These are phyloP conservation scores for Pemphredon lugubris DNA, from an alignment of 2,888 invertebrate genomes.

Conservation along the genomic window DNA sequence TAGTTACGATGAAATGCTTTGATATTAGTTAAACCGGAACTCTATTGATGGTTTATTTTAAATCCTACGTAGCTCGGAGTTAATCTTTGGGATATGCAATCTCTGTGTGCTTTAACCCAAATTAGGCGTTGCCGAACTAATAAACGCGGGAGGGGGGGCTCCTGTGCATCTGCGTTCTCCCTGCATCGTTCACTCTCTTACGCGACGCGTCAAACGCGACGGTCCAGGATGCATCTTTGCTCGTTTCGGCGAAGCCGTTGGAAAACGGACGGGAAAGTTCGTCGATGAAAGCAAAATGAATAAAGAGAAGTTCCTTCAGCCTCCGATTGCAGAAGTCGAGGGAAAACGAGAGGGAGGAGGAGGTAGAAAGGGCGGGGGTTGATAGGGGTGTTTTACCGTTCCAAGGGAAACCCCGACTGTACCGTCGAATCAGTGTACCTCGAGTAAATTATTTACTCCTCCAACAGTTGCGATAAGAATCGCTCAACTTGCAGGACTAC, in stretches of 20 bases:
- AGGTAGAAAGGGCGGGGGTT: conserved; percentile 1
- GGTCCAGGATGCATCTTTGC: conserved; percentile 3
- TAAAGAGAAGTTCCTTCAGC: conserved; percentile 46
- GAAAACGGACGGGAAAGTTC: conserved; percentile 34
- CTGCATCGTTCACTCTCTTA: conserved; percentile 30
- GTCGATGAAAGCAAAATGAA: conserved; percentile 54
- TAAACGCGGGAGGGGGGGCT: no score
- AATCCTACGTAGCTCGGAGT: no score
- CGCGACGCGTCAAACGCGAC: conserved; percentile 2
- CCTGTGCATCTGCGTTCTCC: no score
- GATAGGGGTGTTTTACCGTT: conserved; percentile 3
- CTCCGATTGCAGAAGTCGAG: conserved; percentile 34
- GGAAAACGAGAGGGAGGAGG: conserved; percentile 18
- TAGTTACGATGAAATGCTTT: no score
- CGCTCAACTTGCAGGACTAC: not conserved
- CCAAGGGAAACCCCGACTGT: conserved; percentile 21
- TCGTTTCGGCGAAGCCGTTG: conserved; percentile 11
- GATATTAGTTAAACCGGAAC: no score
- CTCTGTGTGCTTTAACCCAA: no score
- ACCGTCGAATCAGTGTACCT: conserved; percentile 37
- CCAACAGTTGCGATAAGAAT: conserved; percentile 35
- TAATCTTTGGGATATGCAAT: no score
- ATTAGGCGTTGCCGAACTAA: no score
- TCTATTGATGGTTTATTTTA: no score
- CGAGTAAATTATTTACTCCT: conserved; percentile 52